phyloP scores from a whole-genome alignment of 2,113 vertebrate species.

The Hippocampus abdominalis region DNA sequence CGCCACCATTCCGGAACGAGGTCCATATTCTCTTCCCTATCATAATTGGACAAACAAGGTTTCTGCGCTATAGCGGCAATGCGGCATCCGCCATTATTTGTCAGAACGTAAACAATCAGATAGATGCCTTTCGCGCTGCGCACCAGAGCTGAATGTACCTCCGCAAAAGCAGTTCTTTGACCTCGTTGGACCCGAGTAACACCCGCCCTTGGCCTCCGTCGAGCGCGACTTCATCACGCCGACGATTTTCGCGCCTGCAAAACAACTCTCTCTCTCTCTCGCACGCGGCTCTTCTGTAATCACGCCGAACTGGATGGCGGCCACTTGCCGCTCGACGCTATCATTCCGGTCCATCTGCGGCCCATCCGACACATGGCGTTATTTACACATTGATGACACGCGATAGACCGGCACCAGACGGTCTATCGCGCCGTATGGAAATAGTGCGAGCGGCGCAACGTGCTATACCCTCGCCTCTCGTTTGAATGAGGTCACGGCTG shows the following conservation, averaged over 20 bases:
- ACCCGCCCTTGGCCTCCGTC: constrained; percentile 34
- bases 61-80: no score
- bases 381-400: constrained; percentile 73
- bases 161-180: neutral
- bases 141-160: neutral
- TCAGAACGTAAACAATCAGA: no score
- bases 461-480: constrained; percentile 36
- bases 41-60: no score
- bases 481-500: constrained; percentile 20
- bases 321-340: constrained; percentile 65
- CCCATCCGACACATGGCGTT: constrained; percentile 63
- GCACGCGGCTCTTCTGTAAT: constrained; percentile 59
- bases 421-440: constrained; percentile 25
- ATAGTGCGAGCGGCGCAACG: constrained; percentile 17
- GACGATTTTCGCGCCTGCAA: constrained; percentile 36
- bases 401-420: constrained; percentile 32
- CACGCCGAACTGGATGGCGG: constrained; percentile 57
- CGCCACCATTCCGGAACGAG: no score
- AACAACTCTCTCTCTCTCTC: constrained; percentile 46
- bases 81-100: no score
- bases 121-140: no score
- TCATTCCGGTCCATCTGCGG: constrained; percentile 65
- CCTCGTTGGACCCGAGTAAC: constrained; percentile 36
- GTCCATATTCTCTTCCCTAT: no score
- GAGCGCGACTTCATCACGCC: constrained; percentile 9